phyloP scores from a whole-genome alignment of 2,797 vertebrate genomes.

The Sebastiscus albofasciatus region DNA sequence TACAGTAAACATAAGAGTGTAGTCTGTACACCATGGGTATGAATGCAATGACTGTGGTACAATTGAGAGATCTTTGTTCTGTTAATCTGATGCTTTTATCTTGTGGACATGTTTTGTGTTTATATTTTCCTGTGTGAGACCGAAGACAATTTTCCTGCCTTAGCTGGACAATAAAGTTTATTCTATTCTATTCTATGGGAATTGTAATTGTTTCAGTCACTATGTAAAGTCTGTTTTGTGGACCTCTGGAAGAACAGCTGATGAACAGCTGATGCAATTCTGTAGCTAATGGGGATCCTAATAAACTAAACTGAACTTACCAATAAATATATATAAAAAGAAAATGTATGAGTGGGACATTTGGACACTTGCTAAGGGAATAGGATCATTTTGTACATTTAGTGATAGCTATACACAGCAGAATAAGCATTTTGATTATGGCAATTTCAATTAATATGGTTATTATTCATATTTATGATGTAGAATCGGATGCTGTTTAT shows the following conservation, averaged over 20 bases:
- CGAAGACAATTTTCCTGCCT: neutral
- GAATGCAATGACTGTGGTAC: neutral
- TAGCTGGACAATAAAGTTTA: neutral
- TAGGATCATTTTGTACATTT: neutral
- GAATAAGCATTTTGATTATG: neutral
- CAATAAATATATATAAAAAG: too few species aligned
- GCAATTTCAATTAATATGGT: neutral
- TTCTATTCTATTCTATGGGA: neutral
- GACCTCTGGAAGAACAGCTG: neutral
- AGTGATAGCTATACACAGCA: neutral
- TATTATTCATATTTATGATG: neutral
- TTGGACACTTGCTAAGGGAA: too few species aligned
- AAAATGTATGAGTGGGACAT: too few species aligned
- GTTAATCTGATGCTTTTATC: too few species aligned
- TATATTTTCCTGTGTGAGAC: accelerated
- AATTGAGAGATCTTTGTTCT: neutral
- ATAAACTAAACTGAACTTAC: neutral
- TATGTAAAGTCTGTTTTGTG: neutral
- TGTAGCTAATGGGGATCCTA: neutral
- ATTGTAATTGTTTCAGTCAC: neutral
- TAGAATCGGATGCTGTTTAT: neutral
- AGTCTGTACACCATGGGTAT: neutral
- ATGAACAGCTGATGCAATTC: neutral
- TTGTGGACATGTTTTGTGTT: too few species aligned
- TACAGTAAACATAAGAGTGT: neutral